Evolutionary conservation across 2,113 vertebrate species (phyloP).

Genomic region (Ifrita kowaldi): DNA sequence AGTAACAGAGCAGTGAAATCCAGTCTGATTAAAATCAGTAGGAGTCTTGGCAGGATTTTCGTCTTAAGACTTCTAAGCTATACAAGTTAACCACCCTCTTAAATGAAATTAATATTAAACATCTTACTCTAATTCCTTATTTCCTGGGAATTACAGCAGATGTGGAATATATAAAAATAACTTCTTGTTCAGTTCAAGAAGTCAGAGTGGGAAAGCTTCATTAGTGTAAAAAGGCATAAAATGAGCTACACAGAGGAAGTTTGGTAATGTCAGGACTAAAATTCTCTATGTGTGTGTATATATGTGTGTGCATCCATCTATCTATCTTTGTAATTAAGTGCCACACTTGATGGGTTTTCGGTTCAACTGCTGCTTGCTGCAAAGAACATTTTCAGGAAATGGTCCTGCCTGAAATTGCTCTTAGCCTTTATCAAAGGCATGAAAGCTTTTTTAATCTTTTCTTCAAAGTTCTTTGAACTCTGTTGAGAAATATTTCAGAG

Average conservation of each 20-base stretch:
- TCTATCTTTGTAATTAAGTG: not conserved
- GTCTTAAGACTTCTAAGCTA: not conserved
- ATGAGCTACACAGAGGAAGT: not conserved
- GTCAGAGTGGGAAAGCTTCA: not conserved
- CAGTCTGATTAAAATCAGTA: conserved; percentile 17
- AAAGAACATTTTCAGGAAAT: not conserved
- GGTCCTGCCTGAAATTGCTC: not conserved
- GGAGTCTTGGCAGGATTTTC: conserved; percentile 42
- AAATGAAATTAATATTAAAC: conserved; percentile 32
- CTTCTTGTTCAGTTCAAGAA: not conserved
- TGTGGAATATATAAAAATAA: not conserved
- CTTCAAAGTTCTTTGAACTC: not conserved
- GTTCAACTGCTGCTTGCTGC: not conserved
- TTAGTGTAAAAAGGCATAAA: not conserved
- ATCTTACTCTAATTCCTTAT: conserved; percentile 19
- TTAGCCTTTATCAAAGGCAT: not conserved
- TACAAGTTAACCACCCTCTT: not conserved
- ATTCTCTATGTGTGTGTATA: not conserved
- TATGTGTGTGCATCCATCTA: not conserved
- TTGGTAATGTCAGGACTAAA: not conserved
- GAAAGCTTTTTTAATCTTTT: not conserved
- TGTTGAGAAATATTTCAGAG: not conserved
- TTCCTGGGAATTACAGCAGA: conserved; percentile 12
- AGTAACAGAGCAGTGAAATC: conserved; percentile 23
- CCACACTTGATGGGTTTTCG: not conserved